Evolutionary conservation across 2,797 vertebrate species (phyloP), one percentile per base, ranked within the genome.

Genomic region (Tadarida brasiliensis): DNA sequence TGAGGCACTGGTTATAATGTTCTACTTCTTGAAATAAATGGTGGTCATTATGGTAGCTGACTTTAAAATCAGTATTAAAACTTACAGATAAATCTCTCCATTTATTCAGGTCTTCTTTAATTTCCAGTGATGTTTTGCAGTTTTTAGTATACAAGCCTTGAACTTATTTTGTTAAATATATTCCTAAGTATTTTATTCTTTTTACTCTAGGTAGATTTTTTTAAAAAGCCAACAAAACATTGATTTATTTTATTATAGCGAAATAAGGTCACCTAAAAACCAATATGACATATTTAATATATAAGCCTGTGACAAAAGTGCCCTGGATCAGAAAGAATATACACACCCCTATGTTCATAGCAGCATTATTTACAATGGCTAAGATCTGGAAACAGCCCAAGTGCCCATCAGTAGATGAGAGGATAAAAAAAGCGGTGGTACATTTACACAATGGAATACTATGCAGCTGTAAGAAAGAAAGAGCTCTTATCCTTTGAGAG

Each of bases 131-230:
- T 44, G 5, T 44, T 44, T 44, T 44, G 39, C 39, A 44, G 39
- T 44, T 44, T 44, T 44, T 44, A 44, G 39, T 44, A 7, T 44
- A 44, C 39, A 44, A 44, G 39, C 39, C 39, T 44, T 44, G 39
- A 3, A 44, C 39, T 44, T 44, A 44, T 44, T 44, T 44, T 44
- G 39, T 44, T 44, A 44, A 44, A 44, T 44, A 5, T 44, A 44
- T 44, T 44, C 3, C 39, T 44, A 86, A 92, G 5, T 82, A 76
- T 81, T 95, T 81, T 73, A 81, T 90, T 92, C 33, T 22, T 94
- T 82, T 81, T 77, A 49, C 5, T 54, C 2, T 59, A 57, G 33
- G 22, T 47, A 47, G 44, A 70, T 44, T 30, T 96, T 91, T 10
- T 59, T 83, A 87, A n/a, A 78, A 51, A 87, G 49, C 0, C 1